Conservation (phyloP, 2,888 invertebrate species). For the Agrochola lychnidis region DNA sequence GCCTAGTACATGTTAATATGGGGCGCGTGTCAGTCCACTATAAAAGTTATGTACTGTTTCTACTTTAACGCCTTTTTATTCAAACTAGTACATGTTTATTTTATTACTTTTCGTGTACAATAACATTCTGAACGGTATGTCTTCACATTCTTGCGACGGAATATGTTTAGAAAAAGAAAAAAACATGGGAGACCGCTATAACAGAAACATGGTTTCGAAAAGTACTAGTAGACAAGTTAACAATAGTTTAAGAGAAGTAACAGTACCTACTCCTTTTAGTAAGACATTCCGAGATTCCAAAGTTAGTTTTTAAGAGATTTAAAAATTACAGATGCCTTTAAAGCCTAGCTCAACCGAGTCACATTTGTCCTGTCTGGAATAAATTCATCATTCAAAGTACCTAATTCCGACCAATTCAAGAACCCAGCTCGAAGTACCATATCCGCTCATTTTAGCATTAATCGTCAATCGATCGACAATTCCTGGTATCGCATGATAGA, state of each 20-base stretch:
- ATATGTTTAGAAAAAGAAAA: constrained; percentile 30
- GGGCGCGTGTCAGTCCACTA: constrained; percentile 31
- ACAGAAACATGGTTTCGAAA: constrained; percentile 4
- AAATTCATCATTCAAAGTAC: not conserved
- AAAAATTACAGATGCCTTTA: not conserved
- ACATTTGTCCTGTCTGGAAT: not conserved
- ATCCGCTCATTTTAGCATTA: constrained; percentile 15
- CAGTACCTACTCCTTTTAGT: not conserved
- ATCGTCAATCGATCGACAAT: constrained; percentile 14
- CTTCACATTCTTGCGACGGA: not conserved
- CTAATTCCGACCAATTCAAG: not conserved
- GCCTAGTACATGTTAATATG: constrained; percentile 12
- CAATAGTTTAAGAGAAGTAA: not conserved
- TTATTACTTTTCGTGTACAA: constrained; percentile 31
- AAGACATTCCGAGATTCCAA: not conserved
- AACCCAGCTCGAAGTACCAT: constrained; percentile 13
- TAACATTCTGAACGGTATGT: constrained; percentile 15
- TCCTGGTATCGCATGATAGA: constrained; percentile 24
- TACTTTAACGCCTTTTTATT: constrained; percentile 35
- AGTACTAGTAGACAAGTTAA: no score
- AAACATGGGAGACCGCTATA: constrained; percentile 10
- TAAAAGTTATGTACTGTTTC: constrained; percentile 13
- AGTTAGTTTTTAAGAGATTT: not conserved
- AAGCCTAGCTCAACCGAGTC: no score
- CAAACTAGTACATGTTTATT: constrained; percentile 36